phyloP scores from a whole-genome alignment of 2,888 invertebrate species.

The Anthophora plumipes region DNA sequence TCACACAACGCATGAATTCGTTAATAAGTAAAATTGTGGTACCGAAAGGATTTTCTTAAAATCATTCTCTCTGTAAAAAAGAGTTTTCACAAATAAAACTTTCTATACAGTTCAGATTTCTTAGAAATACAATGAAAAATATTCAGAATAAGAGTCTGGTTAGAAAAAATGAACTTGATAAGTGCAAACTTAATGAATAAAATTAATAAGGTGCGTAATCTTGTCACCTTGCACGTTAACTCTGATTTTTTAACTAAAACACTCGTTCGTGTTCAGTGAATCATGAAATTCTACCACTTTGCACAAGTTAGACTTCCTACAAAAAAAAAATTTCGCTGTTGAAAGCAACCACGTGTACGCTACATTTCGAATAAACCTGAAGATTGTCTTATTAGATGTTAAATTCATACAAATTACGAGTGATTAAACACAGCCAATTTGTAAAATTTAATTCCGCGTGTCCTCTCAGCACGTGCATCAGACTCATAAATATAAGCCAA shows the following conservation, averaged over 20 bases:
- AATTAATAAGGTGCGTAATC: slow-evolving; percentile 8
- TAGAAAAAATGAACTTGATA: not conserved
- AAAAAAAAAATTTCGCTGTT: slow-evolving; percentile 11
- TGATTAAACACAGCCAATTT: slow-evolving; percentile 19
- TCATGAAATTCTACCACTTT: slow-evolving; percentile 27
- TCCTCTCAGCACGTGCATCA: slow-evolving; percentile 16
- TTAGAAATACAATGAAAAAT: not conserved
- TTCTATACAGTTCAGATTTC: too few species aligned
- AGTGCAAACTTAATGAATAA: not conserved
- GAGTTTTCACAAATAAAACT: too few species aligned
- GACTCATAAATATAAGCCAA: slow-evolving; percentile 24
- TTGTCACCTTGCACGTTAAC: not conserved
- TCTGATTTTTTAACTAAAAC: slow-evolving; percentile 4
- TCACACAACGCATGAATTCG: too few species aligned
- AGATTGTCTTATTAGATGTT: slow-evolving; percentile 11
- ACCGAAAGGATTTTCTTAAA: too few species aligned
- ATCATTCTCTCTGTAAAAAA: too few species aligned
- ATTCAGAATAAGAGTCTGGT: too few species aligned
- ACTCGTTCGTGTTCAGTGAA: slow-evolving; percentile 14
- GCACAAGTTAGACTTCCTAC: too few species aligned
- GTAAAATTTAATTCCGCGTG: slow-evolving; percentile 33
- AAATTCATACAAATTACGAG: slow-evolving; percentile 20
- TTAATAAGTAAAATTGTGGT: too few species aligned
- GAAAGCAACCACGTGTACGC: not conserved
- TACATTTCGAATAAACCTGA: not conserved